Evolutionary conservation across 1,140 invertebrate genomes (phyloP).

Genomic region (Dolichoris vasculosae): DNA sequence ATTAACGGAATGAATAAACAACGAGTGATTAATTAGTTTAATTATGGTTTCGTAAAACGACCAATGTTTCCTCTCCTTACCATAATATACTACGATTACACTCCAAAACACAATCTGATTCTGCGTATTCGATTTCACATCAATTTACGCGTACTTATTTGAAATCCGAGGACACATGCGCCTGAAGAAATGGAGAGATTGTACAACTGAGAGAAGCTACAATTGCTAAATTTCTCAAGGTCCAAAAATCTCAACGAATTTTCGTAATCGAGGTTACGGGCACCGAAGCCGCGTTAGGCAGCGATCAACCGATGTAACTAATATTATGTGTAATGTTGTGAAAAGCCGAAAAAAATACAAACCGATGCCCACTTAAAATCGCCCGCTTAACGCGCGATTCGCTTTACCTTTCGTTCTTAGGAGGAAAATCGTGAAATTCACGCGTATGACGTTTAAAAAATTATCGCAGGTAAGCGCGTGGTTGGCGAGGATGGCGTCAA

Average conservation of each 20-base stretch:
- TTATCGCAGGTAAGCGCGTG: conserved; percentile 84
- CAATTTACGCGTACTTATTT: too few species aligned
- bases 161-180: too few species aligned
- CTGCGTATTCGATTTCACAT: background rate
- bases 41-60: too few species aligned
- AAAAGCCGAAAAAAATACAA: background rate
- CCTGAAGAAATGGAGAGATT: too few species aligned
- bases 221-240: background rate
- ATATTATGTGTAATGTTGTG: too few species aligned
- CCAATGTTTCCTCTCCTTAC: background rate
- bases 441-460: background rate
- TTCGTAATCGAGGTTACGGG: background rate
- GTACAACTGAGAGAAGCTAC: background rate
- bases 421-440: background rate
- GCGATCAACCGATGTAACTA: too few species aligned
- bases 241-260: background rate
- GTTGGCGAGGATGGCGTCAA: conserved; percentile 93
- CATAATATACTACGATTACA: background rate
- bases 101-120: background rate
- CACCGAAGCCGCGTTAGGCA: too few species aligned
- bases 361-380: background rate
- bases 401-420: too few species aligned
- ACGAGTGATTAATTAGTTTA: too few species aligned
- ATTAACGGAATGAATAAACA: too few species aligned
- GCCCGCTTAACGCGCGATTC: too few species aligned